Base-by-base conservation (phyloP, 2,113 vertebrate species). In the Geococcyx californianus region DNA sequence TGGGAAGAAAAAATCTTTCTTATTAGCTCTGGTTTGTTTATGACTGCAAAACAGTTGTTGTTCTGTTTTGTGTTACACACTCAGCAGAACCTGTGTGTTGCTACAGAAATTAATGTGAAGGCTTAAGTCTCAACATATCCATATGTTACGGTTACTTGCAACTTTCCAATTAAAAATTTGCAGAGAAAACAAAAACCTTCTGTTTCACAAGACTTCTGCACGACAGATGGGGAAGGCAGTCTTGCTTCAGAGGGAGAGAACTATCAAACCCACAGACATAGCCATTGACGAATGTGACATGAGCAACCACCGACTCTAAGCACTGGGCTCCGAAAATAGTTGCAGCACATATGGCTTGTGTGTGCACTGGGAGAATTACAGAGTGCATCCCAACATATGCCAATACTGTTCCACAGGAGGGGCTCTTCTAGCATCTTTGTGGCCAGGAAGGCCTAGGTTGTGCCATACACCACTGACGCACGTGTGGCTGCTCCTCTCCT, bases 401-500 rank as follows among this genome's bases (percentile, higher is more conserved):
- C 5, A 9, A 3, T 31, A 74, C 2, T 1, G 24, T 31, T 77
- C 38, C n/a, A 33, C 25, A 77, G 59, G 19, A 52, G 34, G 10
- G 6, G 1, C 1, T 58, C 3, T 88, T 58, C 63, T n/a, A 47
- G 15, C 3, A 4, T 8, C 23, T 62, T 34, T 47, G n/a, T 3
- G 4, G 4, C 25, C 3, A 3, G 29, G 11, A 80, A 40, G 33
- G 16, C 3, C 19, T 15, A 47, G 16, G 13, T 2, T 34, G 25
- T 42, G 38, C 13, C 3, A 6, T 19, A 62, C 29, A 38, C 47
- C 7, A 10, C 11, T 2, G 5, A 58, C 23, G 14, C 1, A 1
- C 5, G 2, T 0, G 1, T 20, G 6, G 3, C 17, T 1, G 1
- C 14, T 0, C 0, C 47, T 72, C 3, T 72, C 19, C 16, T 60